A percentile compares a stretch with the other conserved stretches of the same genome.
These are phyloP conservation scores for Brevimyrus niger DNA, from an alignment of 2,113 vertebrate genomes.

Conservation along the genomic window DNA sequence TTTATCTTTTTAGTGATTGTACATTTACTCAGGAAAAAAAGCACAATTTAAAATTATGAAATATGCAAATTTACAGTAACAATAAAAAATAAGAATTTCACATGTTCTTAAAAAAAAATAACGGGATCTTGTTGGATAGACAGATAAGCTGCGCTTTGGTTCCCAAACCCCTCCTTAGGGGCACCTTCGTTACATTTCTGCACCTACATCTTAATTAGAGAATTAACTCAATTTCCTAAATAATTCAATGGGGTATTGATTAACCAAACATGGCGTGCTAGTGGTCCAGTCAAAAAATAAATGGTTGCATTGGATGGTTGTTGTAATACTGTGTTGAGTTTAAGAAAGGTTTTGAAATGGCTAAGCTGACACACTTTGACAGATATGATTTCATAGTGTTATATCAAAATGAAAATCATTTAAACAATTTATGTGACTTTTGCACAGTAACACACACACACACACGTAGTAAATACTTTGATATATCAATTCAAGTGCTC, in stretches of 20 bases:
- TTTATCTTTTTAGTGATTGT: neutral
- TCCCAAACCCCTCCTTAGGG: neutral
- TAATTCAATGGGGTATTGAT: neutral
- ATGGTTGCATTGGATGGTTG: neutral
- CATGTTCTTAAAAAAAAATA: neutral
- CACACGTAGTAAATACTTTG: neutral
- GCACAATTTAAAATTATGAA: neutral
- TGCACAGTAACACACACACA: neutral
- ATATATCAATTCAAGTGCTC: neutral
- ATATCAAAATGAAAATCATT: neutral
- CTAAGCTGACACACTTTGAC: neutral
- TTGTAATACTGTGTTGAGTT: neutral
- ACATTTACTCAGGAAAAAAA: neutral
- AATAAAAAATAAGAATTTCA: neutral
- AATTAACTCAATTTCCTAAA: neutral
- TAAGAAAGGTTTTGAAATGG: neutral
- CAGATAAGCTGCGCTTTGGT: neutral
- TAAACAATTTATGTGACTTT: neutral
- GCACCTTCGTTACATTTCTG: neutral
- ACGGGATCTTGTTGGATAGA: neutral
- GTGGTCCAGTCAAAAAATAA: neutral
- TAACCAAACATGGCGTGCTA: neutral
- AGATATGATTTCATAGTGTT: neutral
- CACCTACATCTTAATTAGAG: neutral
- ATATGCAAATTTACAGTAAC: neutral